phyloP scores from a whole-genome alignment of 92 coral and sea anemone genomes.

The Parazoanthus swiftii region DNA sequence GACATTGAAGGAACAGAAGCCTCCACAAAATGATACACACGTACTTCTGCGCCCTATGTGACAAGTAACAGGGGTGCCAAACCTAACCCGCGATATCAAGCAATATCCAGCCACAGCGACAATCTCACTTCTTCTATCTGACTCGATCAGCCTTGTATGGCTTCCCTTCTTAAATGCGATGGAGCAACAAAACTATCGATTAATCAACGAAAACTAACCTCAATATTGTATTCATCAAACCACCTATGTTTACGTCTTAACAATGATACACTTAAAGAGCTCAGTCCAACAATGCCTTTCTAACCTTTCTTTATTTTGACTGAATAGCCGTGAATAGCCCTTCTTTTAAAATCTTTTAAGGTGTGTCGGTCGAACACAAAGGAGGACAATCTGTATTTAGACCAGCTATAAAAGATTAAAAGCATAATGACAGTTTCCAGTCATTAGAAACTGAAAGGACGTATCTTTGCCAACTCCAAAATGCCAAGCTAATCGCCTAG shows the following conservation, averaged over 20 bases:
- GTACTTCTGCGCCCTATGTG: background rate
- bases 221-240: conserved; percentile 22
- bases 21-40: background rate
- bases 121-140: background rate
- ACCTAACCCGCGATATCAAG: background rate
- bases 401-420: conserved; percentile 38
- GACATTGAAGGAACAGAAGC: background rate
- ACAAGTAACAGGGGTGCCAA: background rate
- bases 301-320: conserved; percentile 29
- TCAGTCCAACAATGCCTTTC: conserved; percentile 12
- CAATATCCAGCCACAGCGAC: background rate
- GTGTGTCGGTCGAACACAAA: conserved; percentile 18
- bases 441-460: conserved; percentile 37
- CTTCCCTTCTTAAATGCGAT: conserved; percentile 7
- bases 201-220: background rate
- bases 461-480: conserved; percentile 22
- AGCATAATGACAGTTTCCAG: conserved; percentile 38
- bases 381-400: conserved; percentile 30
- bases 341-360: conserved; percentile 8
- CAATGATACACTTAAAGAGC: conserved; percentile 47
- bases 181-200: background rate
- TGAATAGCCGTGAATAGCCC: conserved; percentile 26
- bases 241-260: conserved; percentile 37
- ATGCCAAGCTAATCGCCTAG: conserved; percentile 24
- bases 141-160: background rate